phyloP scores from a whole-genome alignment of 2,113 vertebrate species.

The Prochilodus magdalenae region DNA sequence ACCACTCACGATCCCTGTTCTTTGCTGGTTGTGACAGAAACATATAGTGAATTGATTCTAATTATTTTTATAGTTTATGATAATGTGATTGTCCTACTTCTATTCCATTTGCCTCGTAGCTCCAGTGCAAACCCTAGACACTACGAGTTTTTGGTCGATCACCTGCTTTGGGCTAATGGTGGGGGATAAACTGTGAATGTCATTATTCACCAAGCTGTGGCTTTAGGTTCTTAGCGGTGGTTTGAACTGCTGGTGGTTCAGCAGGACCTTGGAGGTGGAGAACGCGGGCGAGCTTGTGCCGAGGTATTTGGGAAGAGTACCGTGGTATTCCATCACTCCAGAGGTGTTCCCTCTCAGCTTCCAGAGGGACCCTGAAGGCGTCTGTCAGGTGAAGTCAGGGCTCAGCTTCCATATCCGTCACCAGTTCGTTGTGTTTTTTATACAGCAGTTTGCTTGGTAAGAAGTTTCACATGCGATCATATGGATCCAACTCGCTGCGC shows the following conservation, averaged over 20 bases:
- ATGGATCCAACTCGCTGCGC: not conserved
- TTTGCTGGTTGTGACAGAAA: no score
- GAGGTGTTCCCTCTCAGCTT: not conserved
- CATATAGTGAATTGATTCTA: no score
- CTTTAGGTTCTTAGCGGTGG: not conserved
- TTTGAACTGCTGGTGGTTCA: not conserved
- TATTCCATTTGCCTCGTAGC: no score
- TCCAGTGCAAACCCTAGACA: no score
- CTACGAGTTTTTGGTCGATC: no score
- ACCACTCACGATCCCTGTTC: no score
- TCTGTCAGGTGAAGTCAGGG: no score
- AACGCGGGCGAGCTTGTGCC: conserved; percentile 10
- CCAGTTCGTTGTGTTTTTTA: not conserved
- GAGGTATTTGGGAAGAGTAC: not conserved
- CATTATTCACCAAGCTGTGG: no score
- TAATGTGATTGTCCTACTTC: no score
- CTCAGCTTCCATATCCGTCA: not conserved
- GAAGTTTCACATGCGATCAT: not conserved
- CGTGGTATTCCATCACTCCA: not conserved
- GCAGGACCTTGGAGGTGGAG: not conserved
- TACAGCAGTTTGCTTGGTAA: not conserved
- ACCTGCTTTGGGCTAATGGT: no score
- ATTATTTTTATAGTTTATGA: no score
- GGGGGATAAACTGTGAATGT: not conserved
- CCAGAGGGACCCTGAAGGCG: not conserved